These are phyloP conservation scores for Monochamus saltuarius DNA, from an alignment of 1,140 invertebrate genomes.

Conservation along the genomic window DNA sequence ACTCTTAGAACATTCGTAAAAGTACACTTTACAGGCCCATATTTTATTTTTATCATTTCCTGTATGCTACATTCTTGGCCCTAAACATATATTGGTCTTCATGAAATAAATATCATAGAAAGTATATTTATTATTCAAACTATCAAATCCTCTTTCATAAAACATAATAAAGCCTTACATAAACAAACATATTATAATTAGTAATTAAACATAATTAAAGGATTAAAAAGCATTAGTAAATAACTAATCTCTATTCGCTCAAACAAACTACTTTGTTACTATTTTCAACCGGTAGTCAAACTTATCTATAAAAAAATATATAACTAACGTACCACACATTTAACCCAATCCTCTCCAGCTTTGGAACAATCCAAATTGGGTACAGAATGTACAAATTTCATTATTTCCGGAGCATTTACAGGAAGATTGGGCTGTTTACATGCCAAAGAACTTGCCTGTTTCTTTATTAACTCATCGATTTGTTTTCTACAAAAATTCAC, in stretches of 20 bases:
- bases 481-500: constrained; percentile 30
- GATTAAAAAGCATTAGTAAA: no score
- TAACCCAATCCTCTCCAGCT: constrained; percentile 61
- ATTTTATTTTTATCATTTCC: constrained; percentile 52
- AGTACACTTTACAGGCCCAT: constrained; percentile 58
- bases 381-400: constrained; percentile 64
- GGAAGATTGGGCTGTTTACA: constrained; percentile 68
- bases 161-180: no score
- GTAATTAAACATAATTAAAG: no score
- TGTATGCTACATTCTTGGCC: constrained; percentile 59
- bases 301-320: no score
- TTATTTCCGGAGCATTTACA: constrained; percentile 66
- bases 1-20: constrained; percentile 64
- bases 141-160: no score
- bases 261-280: no score
- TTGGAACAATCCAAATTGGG: constrained; percentile 61
- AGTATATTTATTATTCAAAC: no score
- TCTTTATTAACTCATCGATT: constrained; percentile 30
- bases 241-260: no score
- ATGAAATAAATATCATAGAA: no score
- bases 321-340: constrained; percentile 50
- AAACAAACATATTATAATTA: no score
- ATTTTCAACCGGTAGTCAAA: no score
- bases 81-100: constrained; percentile 44
- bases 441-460: constrained; percentile 28